Evolutionary conservation across 2,888 invertebrate species (phyloP).

Genomic region (Zeuzera pyrina): DNA sequence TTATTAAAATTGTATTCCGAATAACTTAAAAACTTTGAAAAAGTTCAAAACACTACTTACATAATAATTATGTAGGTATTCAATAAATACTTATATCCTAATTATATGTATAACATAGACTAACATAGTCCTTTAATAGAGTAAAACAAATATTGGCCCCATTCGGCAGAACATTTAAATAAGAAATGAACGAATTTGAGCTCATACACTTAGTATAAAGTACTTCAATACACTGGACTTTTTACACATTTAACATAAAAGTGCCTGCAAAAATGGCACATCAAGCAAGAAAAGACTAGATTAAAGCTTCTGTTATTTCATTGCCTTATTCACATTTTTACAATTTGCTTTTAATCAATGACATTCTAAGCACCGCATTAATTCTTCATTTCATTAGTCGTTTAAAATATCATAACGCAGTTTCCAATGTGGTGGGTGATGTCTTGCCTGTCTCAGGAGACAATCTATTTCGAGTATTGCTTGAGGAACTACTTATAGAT

Average conservation of each 20-base stretch:
- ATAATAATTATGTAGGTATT: constrained; percentile 26
- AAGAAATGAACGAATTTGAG: constrained; percentile 33
- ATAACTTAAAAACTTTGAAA: constrained; percentile 69
- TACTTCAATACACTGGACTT: constrained; percentile 45
- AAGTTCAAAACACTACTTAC: constrained; percentile 59
- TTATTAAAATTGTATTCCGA: constrained; percentile 62
- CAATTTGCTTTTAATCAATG: not conserved
- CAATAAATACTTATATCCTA: constrained; percentile 68
- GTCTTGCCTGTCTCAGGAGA: constrained; percentile 52
- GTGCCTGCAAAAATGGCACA: constrained; percentile 55
- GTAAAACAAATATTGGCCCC: constrained; percentile 60
- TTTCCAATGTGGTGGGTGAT: constrained; percentile 74
- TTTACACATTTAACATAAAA: constrained; percentile 24
- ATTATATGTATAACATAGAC: constrained; percentile 40
- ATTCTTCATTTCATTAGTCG: constrained; percentile 14
- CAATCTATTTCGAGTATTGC: constrained; percentile 29
- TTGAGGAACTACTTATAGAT: constrained; percentile 26
- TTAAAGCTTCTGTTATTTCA: constrained; percentile 67
- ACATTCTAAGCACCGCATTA: constrained; percentile 44
- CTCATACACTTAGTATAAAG: constrained; percentile 25
- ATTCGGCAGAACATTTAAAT: constrained; percentile 38
- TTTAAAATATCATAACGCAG: constrained; percentile 71
- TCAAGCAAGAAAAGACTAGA: constrained; percentile 66
- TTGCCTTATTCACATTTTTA: constrained; percentile 33
- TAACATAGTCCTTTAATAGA: too few relatives aligned